These are phyloP conservation scores for Pseudoatta argentina DNA, from an alignment of 1,140 invertebrate species.

Conservation along the genomic window DNA sequence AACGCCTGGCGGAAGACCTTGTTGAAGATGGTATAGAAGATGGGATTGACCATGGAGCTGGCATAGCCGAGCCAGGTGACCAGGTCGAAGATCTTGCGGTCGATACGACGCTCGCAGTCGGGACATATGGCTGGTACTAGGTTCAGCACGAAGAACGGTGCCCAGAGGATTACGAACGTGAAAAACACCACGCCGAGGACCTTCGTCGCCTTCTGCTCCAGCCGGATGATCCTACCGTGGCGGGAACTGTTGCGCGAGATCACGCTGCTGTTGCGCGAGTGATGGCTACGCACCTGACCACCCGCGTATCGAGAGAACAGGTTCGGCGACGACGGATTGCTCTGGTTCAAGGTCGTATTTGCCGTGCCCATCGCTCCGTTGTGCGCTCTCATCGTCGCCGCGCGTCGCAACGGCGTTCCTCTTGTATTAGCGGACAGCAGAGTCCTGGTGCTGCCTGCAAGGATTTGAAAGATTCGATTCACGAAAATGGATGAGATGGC, in stretches of 20 bases:
- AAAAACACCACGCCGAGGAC: conserved; percentile 97
- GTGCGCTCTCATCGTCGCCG: conserved; percentile 87
- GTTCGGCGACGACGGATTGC: conserved; percentile 84
- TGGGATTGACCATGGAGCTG: conserved; percentile 97
- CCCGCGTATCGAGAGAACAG: conserved; percentile 81
- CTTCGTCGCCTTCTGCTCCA: conserved; percentile 98
- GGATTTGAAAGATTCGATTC: conserved; percentile 25
- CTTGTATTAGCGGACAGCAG: conserved; percentile 79
- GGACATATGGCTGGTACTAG: conserved; percentile 92
- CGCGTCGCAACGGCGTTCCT: conserved; percentile 86
- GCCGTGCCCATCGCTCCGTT: conserved; percentile 83
- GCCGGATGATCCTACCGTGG: conserved; percentile 92
- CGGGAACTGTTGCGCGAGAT: conserved; percentile 92
- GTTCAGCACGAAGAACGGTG: conserved; percentile 97
- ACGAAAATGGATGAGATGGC: not conserved
- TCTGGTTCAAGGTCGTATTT: conserved; percentile 74
- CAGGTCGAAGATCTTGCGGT: conserved; percentile 93
- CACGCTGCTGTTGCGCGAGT: conserved; percentile 92
- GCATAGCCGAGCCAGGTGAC: conserved; percentile 97
- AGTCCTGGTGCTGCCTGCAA: conserved; percentile 83
- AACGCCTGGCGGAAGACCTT: conserved; percentile 96
- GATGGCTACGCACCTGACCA: conserved; percentile 87
- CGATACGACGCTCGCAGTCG: conserved; percentile 91
- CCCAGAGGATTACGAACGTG: conserved; percentile 97
- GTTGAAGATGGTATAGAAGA: conserved; percentile 98